phyloP scores from a whole-genome alignment of 2,797 vertebrate genomes.

The Cossypha caffra region DNA sequence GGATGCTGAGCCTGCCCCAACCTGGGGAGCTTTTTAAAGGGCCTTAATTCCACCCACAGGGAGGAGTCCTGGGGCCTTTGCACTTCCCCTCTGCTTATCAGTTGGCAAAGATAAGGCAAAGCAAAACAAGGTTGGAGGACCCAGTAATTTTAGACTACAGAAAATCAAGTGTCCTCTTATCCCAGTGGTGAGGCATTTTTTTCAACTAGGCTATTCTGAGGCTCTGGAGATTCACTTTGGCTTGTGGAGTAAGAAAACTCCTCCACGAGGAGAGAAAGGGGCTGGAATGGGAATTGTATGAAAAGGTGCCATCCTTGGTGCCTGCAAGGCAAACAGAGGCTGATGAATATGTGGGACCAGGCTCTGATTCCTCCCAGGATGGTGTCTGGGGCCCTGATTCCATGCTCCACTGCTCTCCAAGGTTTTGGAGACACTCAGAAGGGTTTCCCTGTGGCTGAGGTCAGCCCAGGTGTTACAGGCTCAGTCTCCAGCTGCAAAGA shows the following conservation, averaged over 20 bases:
- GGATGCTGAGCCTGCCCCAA: neutral
- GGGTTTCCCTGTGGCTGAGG: neutral
- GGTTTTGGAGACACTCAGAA: neutral
- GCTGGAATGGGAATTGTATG: neutral
- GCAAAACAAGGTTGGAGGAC: neutral
- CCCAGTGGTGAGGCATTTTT: neutral
- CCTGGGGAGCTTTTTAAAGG: neutral
- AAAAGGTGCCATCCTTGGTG: neutral
- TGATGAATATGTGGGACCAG: neutral
- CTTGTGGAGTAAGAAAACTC: neutral
- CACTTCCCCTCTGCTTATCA: neutral
- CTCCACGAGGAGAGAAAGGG: neutral
- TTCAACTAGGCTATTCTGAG: neutral
- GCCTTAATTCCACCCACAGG: neutral
- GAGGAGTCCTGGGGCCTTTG: neutral
- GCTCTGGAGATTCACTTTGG: neutral
- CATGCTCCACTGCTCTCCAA: fast-evolving
- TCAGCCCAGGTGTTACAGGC: neutral
- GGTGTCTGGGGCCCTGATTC: neutral
- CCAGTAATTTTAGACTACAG: neutral
- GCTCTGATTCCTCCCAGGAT: neutral
- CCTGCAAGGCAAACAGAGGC: neutral
- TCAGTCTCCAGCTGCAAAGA: neutral
- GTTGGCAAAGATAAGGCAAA: neutral
- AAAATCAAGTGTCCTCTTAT: neutral